phyloP scores from a whole-genome alignment of 2,797 vertebrate species.

The Neosilurus mollespiculum region DNA sequence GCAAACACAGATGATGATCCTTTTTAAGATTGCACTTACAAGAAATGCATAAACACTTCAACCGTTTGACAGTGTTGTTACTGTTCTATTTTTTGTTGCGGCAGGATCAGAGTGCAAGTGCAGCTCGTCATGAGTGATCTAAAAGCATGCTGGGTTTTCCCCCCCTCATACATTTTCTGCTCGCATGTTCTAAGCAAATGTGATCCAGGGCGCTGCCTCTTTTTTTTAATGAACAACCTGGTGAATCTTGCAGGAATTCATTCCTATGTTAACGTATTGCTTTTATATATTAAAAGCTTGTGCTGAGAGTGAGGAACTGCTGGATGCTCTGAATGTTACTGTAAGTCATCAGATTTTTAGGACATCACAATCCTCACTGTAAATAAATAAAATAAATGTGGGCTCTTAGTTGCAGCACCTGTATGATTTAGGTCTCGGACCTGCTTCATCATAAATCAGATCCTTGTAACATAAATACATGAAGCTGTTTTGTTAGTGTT shows the following conservation, averaged over 20 bases:
- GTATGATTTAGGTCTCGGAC: not conserved
- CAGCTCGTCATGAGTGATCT: slow-evolving; percentile 4
- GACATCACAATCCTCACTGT: not conserved
- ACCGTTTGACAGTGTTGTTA: not conserved
- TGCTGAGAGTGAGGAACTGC: not conserved
- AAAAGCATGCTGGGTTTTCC: slow-evolving; percentile 11
- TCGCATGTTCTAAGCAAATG: slow-evolving; percentile 1
- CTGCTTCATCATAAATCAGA: not conserved
- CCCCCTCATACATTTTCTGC: not conserved
- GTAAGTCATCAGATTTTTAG: not conserved
- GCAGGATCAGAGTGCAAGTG: slow-evolving; percentile 1
- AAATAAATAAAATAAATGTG: slow-evolving; percentile 6
- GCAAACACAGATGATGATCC: not conserved
- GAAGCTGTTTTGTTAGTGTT: not conserved
- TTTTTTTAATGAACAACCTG: not conserved
- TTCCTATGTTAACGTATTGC: not conserved
- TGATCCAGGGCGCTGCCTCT: not conserved
- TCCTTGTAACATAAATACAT: not conserved
- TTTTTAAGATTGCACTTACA: slow-evolving; percentile 3
- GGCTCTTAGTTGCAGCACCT: not conserved
- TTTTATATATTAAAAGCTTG: not conserved
- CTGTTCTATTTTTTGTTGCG: not conserved
- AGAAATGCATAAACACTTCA: not conserved
- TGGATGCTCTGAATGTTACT: not conserved
- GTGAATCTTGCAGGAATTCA: slow-evolving; percentile 11